Base-by-base conservation (phyloP, 1,140 invertebrate species). In the Diprion similis region DNA sequence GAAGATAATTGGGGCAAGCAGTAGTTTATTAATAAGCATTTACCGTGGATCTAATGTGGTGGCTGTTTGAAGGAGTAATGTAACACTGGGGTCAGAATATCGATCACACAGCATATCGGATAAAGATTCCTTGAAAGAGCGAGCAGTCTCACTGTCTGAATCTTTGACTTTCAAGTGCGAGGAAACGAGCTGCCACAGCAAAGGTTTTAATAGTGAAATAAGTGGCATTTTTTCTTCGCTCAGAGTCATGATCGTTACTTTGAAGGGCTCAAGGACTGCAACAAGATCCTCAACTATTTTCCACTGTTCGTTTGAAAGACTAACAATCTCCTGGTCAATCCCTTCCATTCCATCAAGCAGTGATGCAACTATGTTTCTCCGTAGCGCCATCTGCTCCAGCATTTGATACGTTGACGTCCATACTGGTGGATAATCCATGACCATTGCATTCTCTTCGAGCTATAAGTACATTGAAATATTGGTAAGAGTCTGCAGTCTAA, bases 331-430 rank as follows among this genome's bases (percentile, higher is more conserved):
- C 37, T 79, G 78, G 77, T 88, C 81, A 18, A 83, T 78, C 6
- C 81, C 79, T 65, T 85, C 85, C 46, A 86, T 80, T 47, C 77
- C 84, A 13, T 85, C 84, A 9, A 87, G 73, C 18, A 89, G 81
- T 0, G 81, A 81, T 10, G 75, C 74, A 4, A 90, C 76, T 4
- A 88, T 82, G 24, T 83, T 82, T 76, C 83, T 81, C 48, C 87
- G 78, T 0, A 83, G 48, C 1, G 86, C 69, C 51, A 90, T 85
- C 80, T 89, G 87, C 69, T 90, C 89, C 1, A 90, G 71, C 89
- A 90, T 90, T 3, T 83, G 85, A 67, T 90, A 89, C 0, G 90
- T 90, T 4, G 89, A 87, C 13, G 86, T 88, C 90, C 90, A 90
- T 45, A 89, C 81, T 37, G 80, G 68, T 7, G 87, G 85, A 78